Conservation (phyloP, 2,888 invertebrate genomes). For the Endomychus coccineus region DNA sequence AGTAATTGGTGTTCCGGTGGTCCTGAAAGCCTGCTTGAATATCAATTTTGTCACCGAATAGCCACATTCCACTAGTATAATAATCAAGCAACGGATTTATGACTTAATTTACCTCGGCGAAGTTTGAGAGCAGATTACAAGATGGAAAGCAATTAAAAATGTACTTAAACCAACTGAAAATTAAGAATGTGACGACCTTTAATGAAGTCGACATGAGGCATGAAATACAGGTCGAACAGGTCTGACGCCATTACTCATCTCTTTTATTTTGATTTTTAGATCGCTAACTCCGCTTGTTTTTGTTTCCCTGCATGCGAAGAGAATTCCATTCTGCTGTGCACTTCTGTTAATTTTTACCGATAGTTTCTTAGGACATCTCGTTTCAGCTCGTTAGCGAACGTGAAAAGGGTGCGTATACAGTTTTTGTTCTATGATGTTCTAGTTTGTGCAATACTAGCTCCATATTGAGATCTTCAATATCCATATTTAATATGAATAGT, state of each 20-base stretch:
- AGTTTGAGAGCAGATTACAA: too few relatives aligned
- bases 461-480: too few relatives aligned
- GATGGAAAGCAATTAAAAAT: constrained; percentile 15
- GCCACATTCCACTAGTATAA: too few relatives aligned
- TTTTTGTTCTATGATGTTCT: too few relatives aligned
- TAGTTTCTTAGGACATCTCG: background rate
- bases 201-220: constrained; percentile 44
- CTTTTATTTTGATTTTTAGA: constrained; percentile 44
- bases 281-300: constrained; percentile 32
- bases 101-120: constrained; percentile 16
- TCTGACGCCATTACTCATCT: constrained; percentile 46
- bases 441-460: too few relatives aligned
- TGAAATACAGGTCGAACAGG: constrained; percentile 45
- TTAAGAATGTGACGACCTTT: constrained; percentile 42
- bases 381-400: constrained; percentile 1
- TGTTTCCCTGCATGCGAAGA: constrained; percentile 40
- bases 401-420: too few relatives aligned
- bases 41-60: too few relatives aligned
- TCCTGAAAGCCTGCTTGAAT: too few relatives aligned
- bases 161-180: constrained; percentile 31
- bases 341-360: constrained; percentile 42
- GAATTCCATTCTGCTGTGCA: constrained; percentile 41
- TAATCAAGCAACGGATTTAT: too few relatives aligned
- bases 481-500: too few relatives aligned
- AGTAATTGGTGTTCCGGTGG: too few relatives aligned